Conservation (phyloP, 2,888 invertebrate species). For the Philonicus albiceps region DNA sequence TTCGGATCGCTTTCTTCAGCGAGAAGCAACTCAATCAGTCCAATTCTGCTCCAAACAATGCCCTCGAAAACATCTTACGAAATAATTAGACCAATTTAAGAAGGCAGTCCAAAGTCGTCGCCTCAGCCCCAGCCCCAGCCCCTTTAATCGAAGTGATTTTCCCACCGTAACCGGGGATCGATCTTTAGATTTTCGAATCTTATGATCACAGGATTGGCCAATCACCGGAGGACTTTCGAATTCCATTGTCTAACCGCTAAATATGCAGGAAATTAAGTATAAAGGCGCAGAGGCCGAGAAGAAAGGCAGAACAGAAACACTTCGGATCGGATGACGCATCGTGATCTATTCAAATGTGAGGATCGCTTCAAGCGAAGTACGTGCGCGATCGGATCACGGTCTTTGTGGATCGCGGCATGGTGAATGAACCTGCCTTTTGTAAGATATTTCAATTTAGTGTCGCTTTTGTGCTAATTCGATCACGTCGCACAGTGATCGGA, state of each 20-base stretch:
- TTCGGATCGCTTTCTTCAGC: neutral
- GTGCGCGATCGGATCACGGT: neutral
- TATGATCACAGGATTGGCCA: neutral
- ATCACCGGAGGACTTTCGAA: conserved; percentile 34
- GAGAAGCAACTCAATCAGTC: conserved; percentile 33
- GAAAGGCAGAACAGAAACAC: neutral
- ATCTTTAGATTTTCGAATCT: conserved; percentile 28
- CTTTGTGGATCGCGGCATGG: conserved; percentile 11
- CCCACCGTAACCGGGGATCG: neutral
- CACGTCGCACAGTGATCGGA: conserved; percentile 35
- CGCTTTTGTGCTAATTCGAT: conserved; percentile 39
- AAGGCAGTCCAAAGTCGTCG: neutral
- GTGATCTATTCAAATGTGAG: conserved; percentile 1
- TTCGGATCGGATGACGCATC: conserved; percentile 1
- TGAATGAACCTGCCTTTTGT: conserved; percentile 39
- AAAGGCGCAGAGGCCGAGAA: neutral
- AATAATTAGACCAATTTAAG: conserved; percentile 34
- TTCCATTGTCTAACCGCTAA: conserved; percentile 11
- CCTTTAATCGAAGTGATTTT: neutral
- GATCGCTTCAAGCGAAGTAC: neutral
- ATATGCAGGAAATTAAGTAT: conserved; percentile 27
- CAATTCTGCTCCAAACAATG: conserved; percentile 19
- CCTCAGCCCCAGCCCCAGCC: neutral
- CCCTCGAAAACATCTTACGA: conserved; percentile 11
- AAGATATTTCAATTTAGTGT: conserved; percentile 37